Base-by-base conservation (phyloP, 2,113 vertebrate species). In the Synchiropus splendidus region DNA sequence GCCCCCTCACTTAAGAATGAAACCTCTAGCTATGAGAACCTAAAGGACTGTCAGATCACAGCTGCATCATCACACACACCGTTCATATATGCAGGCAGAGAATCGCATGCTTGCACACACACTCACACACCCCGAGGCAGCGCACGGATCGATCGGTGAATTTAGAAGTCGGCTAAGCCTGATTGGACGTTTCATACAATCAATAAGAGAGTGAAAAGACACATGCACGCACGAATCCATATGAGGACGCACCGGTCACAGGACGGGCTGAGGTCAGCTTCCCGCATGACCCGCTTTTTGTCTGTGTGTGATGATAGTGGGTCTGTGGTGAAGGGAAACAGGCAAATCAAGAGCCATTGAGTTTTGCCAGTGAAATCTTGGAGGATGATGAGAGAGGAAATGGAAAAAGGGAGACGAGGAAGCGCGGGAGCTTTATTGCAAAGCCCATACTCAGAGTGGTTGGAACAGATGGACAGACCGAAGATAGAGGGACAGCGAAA, bases 161-260 rank as follows among this genome's bases (percentile, higher is more conserved):
- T 70, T 64, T 67, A 51, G 54, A 40, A 58, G 45, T 34, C 41
- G 56, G 61, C 45, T 68, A 42, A 70, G 45, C 46, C 46, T 57
- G 60, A 70, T 65, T 71, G 60, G 49, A 61, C 55, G 58, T 51
- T 55, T 46, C 33, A 60, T 67, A 30, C 52, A 49, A 70, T 81
- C 71, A 70, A 61, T 75, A 39, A 18, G 21, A 16, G 41, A 44
- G 41, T 57, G 44, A 64, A 59, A 62, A 51, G 42, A 50, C 32
- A 17, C 40, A 42, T 18, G 48, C 17, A 18, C 32, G 42, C 32
- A 38, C 12, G 13, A 31, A 40, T 16, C 39, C 14, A 54, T 1
- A 16, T 31, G 35, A 64, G 58, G 54, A 50, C 54, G 58, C 16
- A 47, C 30, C 0, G 16, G 67, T 55, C 58, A 49, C 32, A 45